phyloP scores from a whole-genome alignment of 53 echinoderm and acorn worm genomes.

The Holothuria scabra region DNA sequence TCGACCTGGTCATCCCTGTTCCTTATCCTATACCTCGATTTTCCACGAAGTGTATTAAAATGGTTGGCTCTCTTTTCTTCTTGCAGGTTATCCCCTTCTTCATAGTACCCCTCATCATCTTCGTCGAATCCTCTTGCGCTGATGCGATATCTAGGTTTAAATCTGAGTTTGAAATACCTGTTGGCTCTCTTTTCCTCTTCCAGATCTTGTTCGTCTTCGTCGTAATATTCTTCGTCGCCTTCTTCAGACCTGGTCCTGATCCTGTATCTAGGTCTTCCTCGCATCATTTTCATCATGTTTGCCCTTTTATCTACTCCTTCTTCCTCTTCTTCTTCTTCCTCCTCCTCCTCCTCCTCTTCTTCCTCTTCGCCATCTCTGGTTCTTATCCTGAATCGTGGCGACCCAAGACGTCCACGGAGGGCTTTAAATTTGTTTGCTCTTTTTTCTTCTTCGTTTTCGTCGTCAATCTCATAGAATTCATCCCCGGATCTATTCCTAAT shows the following conservation, averaged over 20 bases:
- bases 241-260: neutral
- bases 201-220: neutral
- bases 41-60: neutral
- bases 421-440: constrained; percentile 7
- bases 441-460: neutral
- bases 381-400: neutral
- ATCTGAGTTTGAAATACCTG: neutral
- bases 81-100: neutral
- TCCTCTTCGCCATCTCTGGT: neutral
- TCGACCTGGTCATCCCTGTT: constrained; percentile 11
- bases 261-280: neutral
- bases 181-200: neutral
- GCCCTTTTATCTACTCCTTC: constrained; percentile 30
- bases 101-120: neutral
- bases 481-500: constrained; percentile 5
- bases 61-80: constrained; percentile 40
- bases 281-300: neutral
- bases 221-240: neutral
- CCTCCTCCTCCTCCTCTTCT: neutral
- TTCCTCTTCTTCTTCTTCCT: neutral
- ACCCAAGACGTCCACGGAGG: neutral
- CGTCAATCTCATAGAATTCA: neutral
- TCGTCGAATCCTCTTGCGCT: neutral
- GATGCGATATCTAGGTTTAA: neutral
- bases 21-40: neutral